A percentile compares a stretch with the other conserved stretches of the same genome.
These are phyloP conservation scores for Centroberyx gerrardi DNA, from an alignment of 2,797 vertebrate genomes.

Conservation along the genomic window DNA sequence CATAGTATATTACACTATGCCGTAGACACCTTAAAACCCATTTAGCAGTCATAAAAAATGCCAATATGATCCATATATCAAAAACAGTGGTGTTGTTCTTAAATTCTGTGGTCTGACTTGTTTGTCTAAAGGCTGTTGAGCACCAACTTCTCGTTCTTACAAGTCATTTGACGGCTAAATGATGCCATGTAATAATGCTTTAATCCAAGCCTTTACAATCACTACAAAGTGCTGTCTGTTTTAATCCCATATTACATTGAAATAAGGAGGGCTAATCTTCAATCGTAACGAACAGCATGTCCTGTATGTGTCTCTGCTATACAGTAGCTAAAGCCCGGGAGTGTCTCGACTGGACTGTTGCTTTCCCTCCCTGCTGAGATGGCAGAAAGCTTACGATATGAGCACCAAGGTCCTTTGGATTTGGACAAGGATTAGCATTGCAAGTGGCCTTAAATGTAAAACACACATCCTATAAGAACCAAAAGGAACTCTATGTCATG, in stretches of 20 bases:
- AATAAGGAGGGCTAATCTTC: constrained; percentile 69
- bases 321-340: constrained; percentile 32
- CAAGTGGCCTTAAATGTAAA: constrained; percentile 28
- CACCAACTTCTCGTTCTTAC: constrained; percentile 56
- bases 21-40: constrained; percentile 15
- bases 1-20: neutral
- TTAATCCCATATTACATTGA: constrained; percentile 80
- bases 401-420: constrained; percentile 32
- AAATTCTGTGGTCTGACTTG: constrained; percentile 39
- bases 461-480: constrained; percentile 18
- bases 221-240: constrained; percentile 55
- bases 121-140: constrained; percentile 65
- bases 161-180: constrained; percentile 74
- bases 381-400: constrained; percentile 37
- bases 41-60: constrained; percentile 8
- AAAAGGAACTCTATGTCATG: constrained; percentile 40
- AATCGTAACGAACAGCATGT: constrained; percentile 44
- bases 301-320: constrained; percentile 25
- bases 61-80: constrained; percentile 33
- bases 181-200: constrained; percentile 65
- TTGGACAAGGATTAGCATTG: constrained; percentile 48
- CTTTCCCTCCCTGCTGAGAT: constrained; percentile 34
- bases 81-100: constrained; percentile 50
- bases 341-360: constrained; percentile 39
- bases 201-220: constrained; percentile 74